These are phyloP conservation scores for Labrus mixtus DNA, from an alignment of 2,113 vertebrate species.

Conservation along the genomic window DNA sequence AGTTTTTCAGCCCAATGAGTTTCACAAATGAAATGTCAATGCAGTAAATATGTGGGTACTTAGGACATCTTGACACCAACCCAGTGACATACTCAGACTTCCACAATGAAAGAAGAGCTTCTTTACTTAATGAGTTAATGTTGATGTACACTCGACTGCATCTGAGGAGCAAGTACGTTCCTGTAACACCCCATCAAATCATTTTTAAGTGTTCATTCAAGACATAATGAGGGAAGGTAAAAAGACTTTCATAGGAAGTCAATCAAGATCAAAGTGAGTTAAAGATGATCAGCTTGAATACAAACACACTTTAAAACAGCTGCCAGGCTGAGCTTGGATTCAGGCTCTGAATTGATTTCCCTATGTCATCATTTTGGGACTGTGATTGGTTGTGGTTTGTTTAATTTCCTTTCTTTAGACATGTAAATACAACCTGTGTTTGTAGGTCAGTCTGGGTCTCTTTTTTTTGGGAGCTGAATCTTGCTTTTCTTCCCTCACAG, in stretches of 20 bases:
- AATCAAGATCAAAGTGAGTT: conserved; percentile 47
- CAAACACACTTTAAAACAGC: conserved; percentile 24
- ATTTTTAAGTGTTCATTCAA: too few relatives aligned
- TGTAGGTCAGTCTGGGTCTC: neutral
- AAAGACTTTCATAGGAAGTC: conserved; percentile 49
- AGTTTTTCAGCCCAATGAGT: too few relatives aligned
- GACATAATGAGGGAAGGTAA: too few relatives aligned
- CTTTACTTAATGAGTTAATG: too few relatives aligned
- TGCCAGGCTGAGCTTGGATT: conserved; percentile 17
- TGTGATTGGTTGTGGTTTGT: neutral
- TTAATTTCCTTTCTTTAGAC: neutral
- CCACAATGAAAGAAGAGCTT: too few relatives aligned
- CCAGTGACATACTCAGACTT: too few relatives aligned
- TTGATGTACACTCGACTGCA: too few relatives aligned
- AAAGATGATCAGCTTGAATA: conserved; percentile 27
- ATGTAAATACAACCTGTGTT: neutral
- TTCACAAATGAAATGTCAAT: too few relatives aligned
- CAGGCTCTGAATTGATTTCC: neutral
- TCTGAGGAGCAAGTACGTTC: too few relatives aligned
- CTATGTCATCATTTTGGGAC: neutral
- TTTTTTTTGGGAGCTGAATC: neutral
- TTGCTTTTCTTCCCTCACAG: conserved; percentile 72
- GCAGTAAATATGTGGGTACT: too few relatives aligned
- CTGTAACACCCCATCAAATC: too few relatives aligned
- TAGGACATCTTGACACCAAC: too few relatives aligned